A percentile compares a stretch with the other conserved stretches of the same genome.
Conservation (phyloP, 2,888 invertebrate species). For the Scrobipalpa atriplicella region DNA sequence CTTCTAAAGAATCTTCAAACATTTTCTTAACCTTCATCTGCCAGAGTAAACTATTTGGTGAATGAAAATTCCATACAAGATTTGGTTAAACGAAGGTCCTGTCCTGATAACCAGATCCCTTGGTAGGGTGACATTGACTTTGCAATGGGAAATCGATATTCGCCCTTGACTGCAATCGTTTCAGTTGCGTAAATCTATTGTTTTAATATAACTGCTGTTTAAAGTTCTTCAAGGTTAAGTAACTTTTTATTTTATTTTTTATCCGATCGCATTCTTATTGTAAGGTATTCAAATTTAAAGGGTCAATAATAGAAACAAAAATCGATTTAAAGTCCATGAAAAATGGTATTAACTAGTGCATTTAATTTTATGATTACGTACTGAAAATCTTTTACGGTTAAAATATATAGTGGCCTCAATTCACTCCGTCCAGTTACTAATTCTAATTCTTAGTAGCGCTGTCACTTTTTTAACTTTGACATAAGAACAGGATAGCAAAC, state of each 20-base stretch:
- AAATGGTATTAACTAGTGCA: too few relatives aligned
- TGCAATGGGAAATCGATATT: neutral
- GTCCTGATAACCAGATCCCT: neutral
- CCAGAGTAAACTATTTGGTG: neutral
- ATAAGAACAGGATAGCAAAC: too few relatives aligned
- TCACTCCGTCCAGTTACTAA: too few relatives aligned
- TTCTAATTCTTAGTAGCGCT: too few relatives aligned
- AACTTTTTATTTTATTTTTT: neutral
- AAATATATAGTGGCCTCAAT: too few relatives aligned
- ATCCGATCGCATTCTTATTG: neutral
- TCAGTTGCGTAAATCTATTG: constrained; percentile 6
- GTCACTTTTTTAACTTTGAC: too few relatives aligned
- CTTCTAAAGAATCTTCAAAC: neutral
- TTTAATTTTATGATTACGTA: too few relatives aligned
- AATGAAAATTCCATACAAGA: constrained; percentile 9
- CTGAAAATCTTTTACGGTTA: too few relatives aligned
- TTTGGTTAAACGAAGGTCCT: neutral
- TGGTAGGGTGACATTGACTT: constrained; percentile 23
- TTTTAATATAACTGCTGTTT: neutral
- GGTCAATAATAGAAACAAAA: neutral
- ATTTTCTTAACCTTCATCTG: neutral
- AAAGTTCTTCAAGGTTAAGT: neutral
- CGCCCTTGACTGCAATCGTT: neutral
- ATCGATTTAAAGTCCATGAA: too few relatives aligned
- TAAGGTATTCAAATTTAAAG: neutral